Evolutionary conservation across 2,888 invertebrate species (phyloP).

Genomic region (Protophormia terraenovae): DNA sequence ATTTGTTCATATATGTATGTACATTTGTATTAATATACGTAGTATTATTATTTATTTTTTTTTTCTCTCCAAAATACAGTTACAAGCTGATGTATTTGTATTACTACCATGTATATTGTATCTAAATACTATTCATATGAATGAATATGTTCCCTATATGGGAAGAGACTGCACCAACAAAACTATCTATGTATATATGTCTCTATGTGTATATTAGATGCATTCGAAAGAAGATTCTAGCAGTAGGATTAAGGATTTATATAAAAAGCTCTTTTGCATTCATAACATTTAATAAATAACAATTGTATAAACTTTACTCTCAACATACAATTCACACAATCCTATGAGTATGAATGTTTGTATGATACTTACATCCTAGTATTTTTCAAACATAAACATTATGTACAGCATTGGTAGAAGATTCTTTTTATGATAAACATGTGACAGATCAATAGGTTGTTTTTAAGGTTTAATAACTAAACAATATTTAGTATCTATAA

Average conservation of each 20-base stretch:
- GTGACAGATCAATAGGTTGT: slow-evolving; percentile 64
- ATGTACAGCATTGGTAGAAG: slow-evolving; percentile 27
- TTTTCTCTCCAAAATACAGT: too few relatives aligned
- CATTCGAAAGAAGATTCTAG: slow-evolving; percentile 63
- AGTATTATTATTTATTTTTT: neutral
- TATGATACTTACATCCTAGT: neutral
- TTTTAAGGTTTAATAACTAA: slow-evolving; percentile 53
- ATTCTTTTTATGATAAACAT: slow-evolving; percentile 44
- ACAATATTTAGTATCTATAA: slow-evolving; percentile 24
- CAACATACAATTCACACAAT: slow-evolving; percentile 12
- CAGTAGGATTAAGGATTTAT: slow-evolving; percentile 65
- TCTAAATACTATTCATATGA: slow-evolving; percentile 4
- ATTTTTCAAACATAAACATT: slow-evolving; percentile 11
- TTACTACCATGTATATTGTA: neutral
- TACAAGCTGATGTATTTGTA: slow-evolving; percentile 15
- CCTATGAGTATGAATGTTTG: neutral
- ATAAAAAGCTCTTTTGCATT: slow-evolving; percentile 65
- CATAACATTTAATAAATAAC: slow-evolving; percentile 67
- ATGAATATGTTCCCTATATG: too few relatives aligned
- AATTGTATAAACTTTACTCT: slow-evolving; percentile 54
- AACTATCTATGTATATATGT: neutral
- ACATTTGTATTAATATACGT: neutral
- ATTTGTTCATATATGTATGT: slow-evolving; percentile 4
- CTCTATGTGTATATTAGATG: slow-evolving; percentile 39
- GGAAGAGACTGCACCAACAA: too few relatives aligned